Evolutionary conservation across 2,113 vertebrate genomes (phyloP), one percentile per base, ranked within the genome.

Genomic region (Rhadina sibilatrix): DNA sequence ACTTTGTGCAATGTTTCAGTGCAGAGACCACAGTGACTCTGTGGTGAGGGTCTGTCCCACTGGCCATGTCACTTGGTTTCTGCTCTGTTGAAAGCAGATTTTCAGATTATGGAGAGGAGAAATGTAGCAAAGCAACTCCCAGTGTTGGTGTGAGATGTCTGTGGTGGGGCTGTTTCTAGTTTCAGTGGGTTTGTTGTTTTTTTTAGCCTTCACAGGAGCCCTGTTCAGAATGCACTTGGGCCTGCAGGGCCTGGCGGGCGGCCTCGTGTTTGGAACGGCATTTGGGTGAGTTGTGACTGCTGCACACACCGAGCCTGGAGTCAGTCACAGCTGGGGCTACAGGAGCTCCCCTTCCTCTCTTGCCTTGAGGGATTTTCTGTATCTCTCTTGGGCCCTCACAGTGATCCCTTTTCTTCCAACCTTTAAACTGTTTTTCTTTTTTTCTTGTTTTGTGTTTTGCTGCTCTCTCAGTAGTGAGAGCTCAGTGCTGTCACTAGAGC

Each of bases 141-240:
- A 87, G 0, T 4, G 0, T 64, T 5, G 9, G 27, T 59, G 1
- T 12, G 31, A 16, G 38, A 13, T 63, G 42, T 70, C 31, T 38
- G 42, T 14, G 25, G 33, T 17, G 24, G n/a, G 11, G 12, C 69
- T 77, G 27, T 46, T 64, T 21, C 10, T 78, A 46, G 37, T 91
- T 89, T 87, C 83, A 94, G 27, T 47, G 60, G 20, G 31, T 76
- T 81, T 95, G 27, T 85, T 86, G 5, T 60, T 66, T 56, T 78
- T 78, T 93, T 70, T 59, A 99, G 99, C 98, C 90, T 97, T 98
- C 91, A 98, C 99, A 21, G 98, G 98, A 95, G 98, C 98, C 83
- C 94, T 99, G 33, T 99, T 99, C 96, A 98, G 99, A 90, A 95
- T 99, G 84, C 98, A 98, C 94, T 97, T 99, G 96, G 99, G 99